Base-by-base conservation (phyloP, 2,888 invertebrate genomes). In the Eumacrocentrus americanus region DNA sequence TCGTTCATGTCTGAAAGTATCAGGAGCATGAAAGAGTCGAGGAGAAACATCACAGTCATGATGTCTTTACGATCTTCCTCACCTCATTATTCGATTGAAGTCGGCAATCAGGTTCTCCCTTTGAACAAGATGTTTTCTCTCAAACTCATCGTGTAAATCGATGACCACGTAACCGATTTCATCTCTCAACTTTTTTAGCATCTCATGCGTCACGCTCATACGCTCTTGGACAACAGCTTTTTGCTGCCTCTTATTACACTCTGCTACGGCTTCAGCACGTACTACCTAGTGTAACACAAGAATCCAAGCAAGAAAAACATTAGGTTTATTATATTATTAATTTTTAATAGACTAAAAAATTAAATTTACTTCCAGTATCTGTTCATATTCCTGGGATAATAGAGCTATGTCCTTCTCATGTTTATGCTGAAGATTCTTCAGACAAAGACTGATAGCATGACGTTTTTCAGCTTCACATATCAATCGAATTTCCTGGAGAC, bases 51-150 rank as follows among this genome's bases (percentile, higher is more conserved):
- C 5, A 4, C 9, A 51, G 6, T 52, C 2, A 22, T 20, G 22
- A 14, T 3, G 35, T 14, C n/a, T n/a, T n/a, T n/a, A n/a, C n/a
- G n/a, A n/a, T n/a, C n/a, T n/a, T n/a, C n/a, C n/a, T 67, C 22
- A 76, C 76, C 74, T 76, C 52, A 74, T 66, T 23, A 74, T 75
- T 38, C 68, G 64, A 65, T 77, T 76, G 29, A 77, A 74, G 61
- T 76, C 73, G 23, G 71, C 68, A 11, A 77, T 71, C 62, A 76
- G 72, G n/a, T 67, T 71, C 14, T 73, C 62, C 23, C 63, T 70
- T 56, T 72, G 65, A 4, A 65, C 67, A 2, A 55, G 63, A 42
- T 66, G 56, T 9, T 61, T 58, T 46, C 67, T 58, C 6, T 75
- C 67, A 55, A 75, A 72, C 23, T 73, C 68, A 16, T 65, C 64